Base-by-base conservation (phyloP, 2,797 vertebrate genomes). In the Psittacula derbiana region DNA sequence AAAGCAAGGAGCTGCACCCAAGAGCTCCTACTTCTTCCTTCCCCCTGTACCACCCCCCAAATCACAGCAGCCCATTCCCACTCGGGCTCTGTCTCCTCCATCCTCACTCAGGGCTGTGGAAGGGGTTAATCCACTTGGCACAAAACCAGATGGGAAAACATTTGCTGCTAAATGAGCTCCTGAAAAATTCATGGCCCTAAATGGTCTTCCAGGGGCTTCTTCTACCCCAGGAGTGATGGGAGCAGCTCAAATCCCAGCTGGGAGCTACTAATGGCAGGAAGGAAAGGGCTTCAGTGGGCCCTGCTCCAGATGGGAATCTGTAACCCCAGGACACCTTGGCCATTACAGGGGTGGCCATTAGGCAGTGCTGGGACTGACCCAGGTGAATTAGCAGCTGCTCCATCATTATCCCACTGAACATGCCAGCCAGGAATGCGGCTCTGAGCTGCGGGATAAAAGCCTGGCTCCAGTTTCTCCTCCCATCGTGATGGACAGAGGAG, bases 171-270 rank as follows among this genome's bases (percentile, higher is more conserved):
- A 89, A 97, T 8, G 70, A 81, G 46, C 69, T 96, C 31, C 70
- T 97, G 94, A 97, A 97, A 97, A 96, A 97, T 97, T 94, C 40
- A 97, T 96, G 64, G 3, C 33, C 75, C 60, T 78, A 93, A 97
- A 90, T 81, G 82, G 10, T 18, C 31, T 78, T 74, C 50, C 82
- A 30, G 15, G 53, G 82, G 50, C 21, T 44, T 53, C 12, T 10
- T 31, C 27, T 41, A 30, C 6, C 10, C 11, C 9, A 0, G n/a
- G 30, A 41, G 52, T 13, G 50, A 3, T 1, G 25, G 86, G 76
- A 86, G 24, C n/a, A 11, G 21, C 78, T 49, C 80, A 4, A 41
- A 44, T 57, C 92, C 76, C 95, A 66, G 70, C 75, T 61, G 91
- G 84, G 88, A 80, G 69, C 10, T 3, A 6, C 50, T 88, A 78